Base-by-base conservation (phyloP, 2,113 vertebrate species). In the Xiphophorus couchianus region DNA sequence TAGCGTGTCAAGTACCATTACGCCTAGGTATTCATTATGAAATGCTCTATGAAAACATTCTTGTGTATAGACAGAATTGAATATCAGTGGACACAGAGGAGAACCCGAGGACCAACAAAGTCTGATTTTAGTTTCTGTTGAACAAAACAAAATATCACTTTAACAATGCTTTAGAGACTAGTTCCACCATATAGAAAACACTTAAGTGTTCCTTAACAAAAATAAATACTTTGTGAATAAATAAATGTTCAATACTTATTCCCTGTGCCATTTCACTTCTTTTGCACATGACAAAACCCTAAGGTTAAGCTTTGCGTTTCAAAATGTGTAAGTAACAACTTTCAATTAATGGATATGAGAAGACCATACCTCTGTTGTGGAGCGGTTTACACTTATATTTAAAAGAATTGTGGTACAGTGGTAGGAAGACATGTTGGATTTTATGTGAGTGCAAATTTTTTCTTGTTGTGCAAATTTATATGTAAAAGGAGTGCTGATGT, bases 221-320 rank as follows among this genome's bases (percentile, higher is more conserved):
- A 54, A 37, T 10, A 10, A 37, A 10, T n/a, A 10, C 2, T 58
- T 58, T 58, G 22, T 58, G 22, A n/a, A 25, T n/a, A 10, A 25
- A 58, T 58, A 58, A 58, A 42, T 58, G 51, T 58, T 58, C 51
- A 58, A n/a, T 58, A 25, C 51, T 58, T 58, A 58, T 58, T 58
- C 25, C 51, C 51, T 3, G 25, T 6, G 0, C 1, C 25, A 17
- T n/a, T 58, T 25, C 51, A n/a, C 51, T 58, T n/a, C 22, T 35
- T 7, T 9, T 58, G 22, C 51, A 58, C 51, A 58, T 2, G n/a
- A 58, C 22, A n/a, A 11, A n/a, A 58, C 19, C 19, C 19, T 58
- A 58, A 3, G 7, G 22, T 25, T 58, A n/a, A 25, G 7, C 0
- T 58, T 25, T n/a, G 17, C 0, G 1, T 58, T n/a, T 22, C 42